Evolutionary conservation across 2,797 vertebrate species (phyloP), one percentile per base, ranked within the genome.

Genomic region (Salarias fasciatus): DNA sequence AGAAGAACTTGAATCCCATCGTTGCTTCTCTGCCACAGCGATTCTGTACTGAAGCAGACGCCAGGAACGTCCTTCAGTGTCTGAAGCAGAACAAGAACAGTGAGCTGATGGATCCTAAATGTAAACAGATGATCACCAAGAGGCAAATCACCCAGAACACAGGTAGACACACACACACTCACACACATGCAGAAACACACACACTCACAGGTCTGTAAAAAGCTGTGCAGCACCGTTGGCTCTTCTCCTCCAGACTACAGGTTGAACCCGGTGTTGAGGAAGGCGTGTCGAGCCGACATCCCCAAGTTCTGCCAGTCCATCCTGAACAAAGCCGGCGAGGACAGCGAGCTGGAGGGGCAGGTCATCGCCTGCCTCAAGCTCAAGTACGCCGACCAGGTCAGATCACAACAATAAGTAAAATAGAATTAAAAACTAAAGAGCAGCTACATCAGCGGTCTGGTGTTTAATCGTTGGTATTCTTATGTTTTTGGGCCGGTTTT

Each of bases 41-140:
- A 2, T 99, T 98, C 90, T 99, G 97, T 77, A 89, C 94, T 0
- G 96, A 98, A 53, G 89, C 96, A 0, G 96, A 98, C 62, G 93
- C 95, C 0, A 97, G 96, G 90, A 95, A 93, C 68, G 93, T 97
- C 85, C 88, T 99, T 42, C 95, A 96, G 88, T 99, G 97, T 85
- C 92, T 99, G 82, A 99, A 99, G 53, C 97, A 99, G 82, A 99
- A 99, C 91, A 99, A 99, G 89, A 98, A 99, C 92, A 96, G 95
- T 1, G 97, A 99, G 83, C 79, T 96, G 75, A 99, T 99, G 97
- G 97, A 99, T 86, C 97, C 97, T 5, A 99, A 99, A 74, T 99
- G 97, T 86, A 99, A 99, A 84, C 97, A 98, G 75, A 97, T 96
- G 95, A 99, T 99, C 80, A 99, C 97, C 65, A 99, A 98, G 86